phyloP scores from a whole-genome alignment of 2,888 invertebrate species.

The Synanthedon formicaeformis region DNA sequence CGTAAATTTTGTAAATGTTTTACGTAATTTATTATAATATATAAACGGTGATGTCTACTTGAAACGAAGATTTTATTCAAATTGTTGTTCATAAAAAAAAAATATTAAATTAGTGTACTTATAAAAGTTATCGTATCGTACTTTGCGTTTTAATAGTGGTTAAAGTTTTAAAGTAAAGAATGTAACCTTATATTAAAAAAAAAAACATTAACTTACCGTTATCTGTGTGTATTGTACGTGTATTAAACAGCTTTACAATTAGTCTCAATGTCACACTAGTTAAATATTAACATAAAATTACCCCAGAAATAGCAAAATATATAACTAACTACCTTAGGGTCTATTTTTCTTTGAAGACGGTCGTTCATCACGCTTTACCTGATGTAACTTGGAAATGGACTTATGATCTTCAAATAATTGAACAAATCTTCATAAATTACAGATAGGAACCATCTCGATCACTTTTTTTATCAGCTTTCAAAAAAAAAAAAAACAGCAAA shows the following conservation, averaged over 20 bases:
- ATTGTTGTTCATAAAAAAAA: slow-evolving; percentile 37
- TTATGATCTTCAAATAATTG: too few species aligned
- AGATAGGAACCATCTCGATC: too few species aligned
- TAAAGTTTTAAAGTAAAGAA: slow-evolving; percentile 23
- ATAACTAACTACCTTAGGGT: too few species aligned
- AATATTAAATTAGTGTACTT: slow-evolving; percentile 22
- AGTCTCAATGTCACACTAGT: slow-evolving; percentile 35
- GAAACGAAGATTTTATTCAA: slow-evolving; percentile 41
- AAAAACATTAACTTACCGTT: slow-evolving; percentile 12
- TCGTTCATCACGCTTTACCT: too few species aligned
- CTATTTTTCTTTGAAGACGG: too few species aligned
- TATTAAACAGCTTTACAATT: slow-evolving; percentile 45
- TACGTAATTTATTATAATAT: background rate
- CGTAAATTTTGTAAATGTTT: slow-evolving; percentile 5
- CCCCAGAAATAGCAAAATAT: too few species aligned
- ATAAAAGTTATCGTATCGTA: slow-evolving; percentile 24
- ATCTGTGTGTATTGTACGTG: slow-evolving; percentile 39
- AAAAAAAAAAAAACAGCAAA: too few species aligned
- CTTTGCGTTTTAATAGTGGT: slow-evolving; percentile 27
- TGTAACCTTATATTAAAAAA: slow-evolving; percentile 19
- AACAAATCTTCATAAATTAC: too few species aligned
- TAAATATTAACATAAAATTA: slow-evolving; percentile 26
- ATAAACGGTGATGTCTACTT: slow-evolving; percentile 34
- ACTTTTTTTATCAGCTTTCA: too few species aligned
- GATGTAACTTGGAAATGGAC: too few species aligned